phyloP scores from a whole-genome alignment of 1,140 invertebrate genomes.

The Scaptomyza hsui region DNA sequence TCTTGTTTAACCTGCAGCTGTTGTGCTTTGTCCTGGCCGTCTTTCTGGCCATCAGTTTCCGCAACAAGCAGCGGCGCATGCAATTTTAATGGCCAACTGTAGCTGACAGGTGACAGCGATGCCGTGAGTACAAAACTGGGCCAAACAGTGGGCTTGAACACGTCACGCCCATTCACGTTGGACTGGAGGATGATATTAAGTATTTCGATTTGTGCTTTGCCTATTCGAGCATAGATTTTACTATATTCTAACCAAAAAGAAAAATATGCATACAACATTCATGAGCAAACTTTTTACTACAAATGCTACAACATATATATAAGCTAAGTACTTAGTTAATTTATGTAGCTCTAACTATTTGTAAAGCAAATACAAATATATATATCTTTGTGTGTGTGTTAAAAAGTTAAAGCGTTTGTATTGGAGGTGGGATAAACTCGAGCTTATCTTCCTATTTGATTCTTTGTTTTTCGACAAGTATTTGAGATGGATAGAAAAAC shows the following conservation, averaged over 20 bases:
- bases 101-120: slow-evolving; percentile 3
- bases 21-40: slow-evolving; percentile 63
- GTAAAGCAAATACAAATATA: slow-evolving; percentile 39
- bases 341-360: slow-evolving; percentile 45
- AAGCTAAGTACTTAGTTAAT: slow-evolving; percentile 43
- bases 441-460: slow-evolving; percentile 1
- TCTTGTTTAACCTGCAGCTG: slow-evolving; percentile 49
- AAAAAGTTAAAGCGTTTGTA: neutral
- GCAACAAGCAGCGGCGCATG: slow-evolving; percentile 78
- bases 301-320: slow-evolving; percentile 30
- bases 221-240: slow-evolving; percentile 40
- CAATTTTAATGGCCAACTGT: slow-evolving; percentile 63
- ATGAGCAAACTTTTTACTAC: slow-evolving; percentile 22
- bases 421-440: neutral
- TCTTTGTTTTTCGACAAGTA: slow-evolving; percentile 23
- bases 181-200: slow-evolving; percentile 18
- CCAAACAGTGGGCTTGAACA: slow-evolving; percentile 1
- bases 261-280: slow-evolving; percentile 33
- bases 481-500: neutral
- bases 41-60: slow-evolving; percentile 73
- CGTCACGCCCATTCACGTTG: slow-evolving; percentile 2
- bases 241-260: slow-evolving; percentile 42
- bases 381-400: slow-evolving; percentile 30
- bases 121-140: slow-evolving; percentile 57
- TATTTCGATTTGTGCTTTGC: slow-evolving; percentile 42